Evolutionary conservation across 1,140 invertebrate species (phyloP).

Genomic region (Drosophila miranda): DNA sequence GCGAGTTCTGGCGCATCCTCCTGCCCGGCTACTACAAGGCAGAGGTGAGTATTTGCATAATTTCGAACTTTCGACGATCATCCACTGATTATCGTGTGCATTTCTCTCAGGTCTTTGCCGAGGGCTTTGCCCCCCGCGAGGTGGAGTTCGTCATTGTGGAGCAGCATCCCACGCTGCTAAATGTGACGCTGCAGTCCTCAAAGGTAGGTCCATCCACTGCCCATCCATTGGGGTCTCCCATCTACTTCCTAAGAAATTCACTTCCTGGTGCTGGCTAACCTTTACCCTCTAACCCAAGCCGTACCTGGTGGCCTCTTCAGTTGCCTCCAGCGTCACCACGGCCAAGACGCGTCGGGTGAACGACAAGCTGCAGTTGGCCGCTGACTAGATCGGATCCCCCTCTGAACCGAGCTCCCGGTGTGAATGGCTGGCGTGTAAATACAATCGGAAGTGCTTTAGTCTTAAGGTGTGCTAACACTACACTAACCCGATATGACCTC

Average conservation of each 20-base stretch:
- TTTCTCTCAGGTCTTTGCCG: constrained; percentile 88
- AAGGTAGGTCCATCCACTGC: constrained; percentile 85
- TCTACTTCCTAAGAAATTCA: constrained; percentile 31
- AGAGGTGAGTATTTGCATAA: constrained; percentile 85
- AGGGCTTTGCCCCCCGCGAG: constrained; percentile 91
- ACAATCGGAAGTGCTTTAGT: constrained; percentile 37
- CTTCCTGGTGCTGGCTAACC: constrained; percentile 34
- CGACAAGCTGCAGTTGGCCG: constrained; percentile 53
- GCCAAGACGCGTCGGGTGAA: constrained; percentile 26
- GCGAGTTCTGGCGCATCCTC: constrained; percentile 96
- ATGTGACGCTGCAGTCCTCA: constrained; percentile 91
- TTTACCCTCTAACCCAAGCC: background rate
- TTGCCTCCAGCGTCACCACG: constrained; percentile 13
- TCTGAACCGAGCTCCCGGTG: no score
- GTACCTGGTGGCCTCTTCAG: constrained; percentile 16
- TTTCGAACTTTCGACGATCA: no score
- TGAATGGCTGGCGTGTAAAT: constrained; percentile 51
- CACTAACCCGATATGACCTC: constrained; percentile 11
- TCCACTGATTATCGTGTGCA: no score
- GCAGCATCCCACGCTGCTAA: constrained; percentile 91
- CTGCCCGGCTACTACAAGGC: constrained; percentile 92
- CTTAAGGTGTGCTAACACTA: constrained; percentile 1
- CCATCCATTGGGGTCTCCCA: background rate
- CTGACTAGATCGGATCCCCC: constrained; percentile 35
- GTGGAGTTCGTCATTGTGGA: constrained; percentile 94